Evolutionary conservation across 2,113 vertebrate species (phyloP), one percentile per base, ranked within the genome.

Genomic region (Pelvicachromis taeniatus): DNA sequence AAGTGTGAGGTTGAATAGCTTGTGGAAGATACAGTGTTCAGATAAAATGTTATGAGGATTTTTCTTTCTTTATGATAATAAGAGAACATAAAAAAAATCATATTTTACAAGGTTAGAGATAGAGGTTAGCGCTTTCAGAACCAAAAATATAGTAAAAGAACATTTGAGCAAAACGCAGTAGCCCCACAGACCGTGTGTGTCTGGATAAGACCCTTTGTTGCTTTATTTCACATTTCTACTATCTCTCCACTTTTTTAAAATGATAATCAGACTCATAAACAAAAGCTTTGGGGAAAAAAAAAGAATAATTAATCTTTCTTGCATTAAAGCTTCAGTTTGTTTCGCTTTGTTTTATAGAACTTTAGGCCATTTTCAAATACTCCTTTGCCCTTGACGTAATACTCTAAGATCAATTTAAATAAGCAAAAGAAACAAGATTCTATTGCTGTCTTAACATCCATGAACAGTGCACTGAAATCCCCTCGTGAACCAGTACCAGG

Each of bases 1-100:
- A 40, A 75, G 52, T 80, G 82, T 85, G 59, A 77, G 21, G 21
- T 68, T 86, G 78, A 87, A 91, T 35, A 83, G 33, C 50, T 78
- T 13, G 19, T 53, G 19, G 73, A 65, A 29, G 16, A n/a, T 77
- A 75, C 13, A 45, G 55, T 13, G 65, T 68, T 78, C 11, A 77
- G 14, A 75, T 78, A 5, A 80, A 88, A 77, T 42, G 13, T 40
- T 68, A 11, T 23, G 35, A 63, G 59, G 45, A 8, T 50, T 53
- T 53, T 84, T 33, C 65, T 80, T 53, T n/a, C 35, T 89, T 45
- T 6, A 19, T 54, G 50, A 82, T 9, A 68, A 26, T 56, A 80
- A 80, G 2, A 56, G 19, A 19, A 12, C 6, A n/a, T 75, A 50
- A 31, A 50, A 63, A 50, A 63, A 48, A 31, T 26, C 23, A 8